Percentiles rank a stretch among this genome's conserved stretches.
phyloP scores from a whole-genome alignment of 2,113 vertebrate species.

The Leptobrachium ailaonicum region DNA sequence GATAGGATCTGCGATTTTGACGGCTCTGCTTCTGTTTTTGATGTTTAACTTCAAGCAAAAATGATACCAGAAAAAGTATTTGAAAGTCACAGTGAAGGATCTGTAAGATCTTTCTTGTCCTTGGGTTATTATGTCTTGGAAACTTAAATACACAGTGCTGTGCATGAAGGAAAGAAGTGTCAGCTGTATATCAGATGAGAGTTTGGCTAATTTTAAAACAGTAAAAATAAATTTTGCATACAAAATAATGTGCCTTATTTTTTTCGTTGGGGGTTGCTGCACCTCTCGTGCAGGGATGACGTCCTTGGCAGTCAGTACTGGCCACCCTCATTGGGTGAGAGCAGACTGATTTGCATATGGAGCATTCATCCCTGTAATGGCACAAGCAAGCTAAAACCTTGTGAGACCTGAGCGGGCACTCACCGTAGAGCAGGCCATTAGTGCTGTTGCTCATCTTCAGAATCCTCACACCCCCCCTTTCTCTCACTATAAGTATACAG shows the following conservation, averaged over 20 bases:
- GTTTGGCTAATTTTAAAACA: background rate
- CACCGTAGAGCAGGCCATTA: too few species aligned
- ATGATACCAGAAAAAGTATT: constrained; percentile 25
- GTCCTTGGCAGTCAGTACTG: too few species aligned
- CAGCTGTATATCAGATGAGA: background rate
- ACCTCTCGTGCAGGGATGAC: too few species aligned
- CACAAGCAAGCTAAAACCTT: too few species aligned
- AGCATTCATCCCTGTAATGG: too few species aligned
- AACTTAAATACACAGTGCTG: background rate
- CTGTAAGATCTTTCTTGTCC: constrained; percentile 12
- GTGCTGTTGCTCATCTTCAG: too few species aligned
- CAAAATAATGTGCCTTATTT: background rate
- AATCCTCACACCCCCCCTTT: background rate
- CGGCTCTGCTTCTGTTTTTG: constrained; percentile 23
- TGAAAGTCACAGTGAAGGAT: constrained; percentile 20
- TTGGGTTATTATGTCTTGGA: constrained; percentile 29
- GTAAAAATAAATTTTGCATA: background rate
- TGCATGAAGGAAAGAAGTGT: background rate
- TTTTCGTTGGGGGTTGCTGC: background rate
- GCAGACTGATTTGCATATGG: too few species aligned
- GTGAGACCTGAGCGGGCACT: too few species aligned
- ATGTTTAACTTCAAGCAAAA: constrained; percentile 43
- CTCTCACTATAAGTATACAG: too few species aligned
- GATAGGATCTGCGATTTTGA: constrained; percentile 23
- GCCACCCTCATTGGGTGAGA: too few species aligned